A percentile compares a stretch with the other conserved stretches of the same genome.
Conservation (phyloP, 2,113 vertebrate genomes). For the Proteles cristata region DNA sequence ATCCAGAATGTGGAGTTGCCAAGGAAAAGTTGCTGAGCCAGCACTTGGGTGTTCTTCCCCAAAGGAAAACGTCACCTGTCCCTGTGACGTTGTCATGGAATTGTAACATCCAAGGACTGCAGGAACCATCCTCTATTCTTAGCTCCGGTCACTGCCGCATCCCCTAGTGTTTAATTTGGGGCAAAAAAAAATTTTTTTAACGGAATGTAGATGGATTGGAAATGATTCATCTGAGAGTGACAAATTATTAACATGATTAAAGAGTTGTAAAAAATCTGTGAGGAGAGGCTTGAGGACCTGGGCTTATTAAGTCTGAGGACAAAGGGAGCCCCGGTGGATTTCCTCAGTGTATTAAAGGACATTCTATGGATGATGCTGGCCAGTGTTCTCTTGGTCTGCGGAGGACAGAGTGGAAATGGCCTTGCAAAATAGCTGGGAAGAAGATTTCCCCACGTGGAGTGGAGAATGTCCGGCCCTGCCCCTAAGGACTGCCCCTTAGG, state of each 20-base stretch:
- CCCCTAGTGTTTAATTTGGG: neutral
- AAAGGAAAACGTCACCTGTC: neutral
- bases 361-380: rapidly evolving
- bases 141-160: neutral
- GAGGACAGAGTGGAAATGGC: neutral
- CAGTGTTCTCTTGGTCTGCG: neutral
- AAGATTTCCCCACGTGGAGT: neutral
- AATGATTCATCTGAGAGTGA: neutral
- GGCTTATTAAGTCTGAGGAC: neutral
- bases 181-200: neutral
- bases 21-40: neutral
- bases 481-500: neutral
- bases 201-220: neutral
- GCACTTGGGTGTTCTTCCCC: neutral
- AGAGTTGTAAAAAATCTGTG: neutral
- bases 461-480: neutral
- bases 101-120: rapidly evolving
- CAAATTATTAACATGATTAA: neutral
- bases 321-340: neutral
- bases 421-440: neutral
- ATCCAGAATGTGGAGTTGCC: neutral
- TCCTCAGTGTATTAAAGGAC: neutral
- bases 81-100: neutral
- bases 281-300: neutral
- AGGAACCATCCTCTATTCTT: neutral